Evolutionary conservation across 2,888 invertebrate genomes (phyloP), one percentile per base, ranked within the genome.

Genomic region (Pristionchus exspectatus): DNA sequence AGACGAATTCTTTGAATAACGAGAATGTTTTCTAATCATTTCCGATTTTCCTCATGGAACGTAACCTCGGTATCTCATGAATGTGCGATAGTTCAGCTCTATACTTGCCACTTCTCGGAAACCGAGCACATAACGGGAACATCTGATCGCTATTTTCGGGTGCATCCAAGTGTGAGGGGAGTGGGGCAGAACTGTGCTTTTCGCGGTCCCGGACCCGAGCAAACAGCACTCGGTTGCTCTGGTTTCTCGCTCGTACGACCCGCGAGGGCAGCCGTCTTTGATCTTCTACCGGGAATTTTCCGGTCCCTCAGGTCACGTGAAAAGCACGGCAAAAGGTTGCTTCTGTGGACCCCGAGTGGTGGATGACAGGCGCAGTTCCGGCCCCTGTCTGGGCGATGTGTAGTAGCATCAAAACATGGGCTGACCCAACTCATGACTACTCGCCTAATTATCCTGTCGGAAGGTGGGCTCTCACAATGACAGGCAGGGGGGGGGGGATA

Each of bases 351-450:
- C n/a, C n/a, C n/a, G n/a, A n/a, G n/a, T n/a, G n/a, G n/a, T n/a
- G n/a, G n/a, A 14, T 69, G 69, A 16, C 30, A 69, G 14, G 27
- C 69, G 3, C 30, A 18, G 33, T 69, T 69, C 69, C 69, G 69
- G 69, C 69, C 2, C 16, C 27, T 12, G 14, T 38, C 21, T 59
- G 14, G 2, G 69, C 30, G 30, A 27, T 1, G 12, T 16, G 69
- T 27, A 18, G 12, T 30, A 69, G 69, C 33, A 18, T 69, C 69
- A 69, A 69, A 69, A 69, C 69, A 69, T 30, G 14, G 69, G 30
- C 30, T 69, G 69, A 69, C 69, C 69, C 69, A 30, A 12, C 69
- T 30, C 30, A 16, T 69, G 69, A 69, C 69, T 69, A 69, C 69
- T 69, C 69, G 66, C 27, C 30, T 30, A 12, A 69, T 69, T 69